Conservation (phyloP, 2,113 vertebrate genomes). For the Bos taurus region DNA sequence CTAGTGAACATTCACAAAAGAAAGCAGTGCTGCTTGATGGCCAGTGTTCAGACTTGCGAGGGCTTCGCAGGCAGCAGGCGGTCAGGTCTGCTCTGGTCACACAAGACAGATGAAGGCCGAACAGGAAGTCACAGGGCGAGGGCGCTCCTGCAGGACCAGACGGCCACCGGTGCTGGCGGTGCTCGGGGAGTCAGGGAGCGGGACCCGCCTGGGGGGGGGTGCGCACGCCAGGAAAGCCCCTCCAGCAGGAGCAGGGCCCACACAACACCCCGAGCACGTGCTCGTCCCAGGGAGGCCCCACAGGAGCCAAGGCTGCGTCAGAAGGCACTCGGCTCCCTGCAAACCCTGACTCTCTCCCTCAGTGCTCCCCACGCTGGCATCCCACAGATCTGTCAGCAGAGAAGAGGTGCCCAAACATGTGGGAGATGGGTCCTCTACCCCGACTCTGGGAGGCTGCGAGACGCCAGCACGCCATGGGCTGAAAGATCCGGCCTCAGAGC, state of each 20-base stretch:
- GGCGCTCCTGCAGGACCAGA: not conserved
- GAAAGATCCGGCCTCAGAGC: not conserved
- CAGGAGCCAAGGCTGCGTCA: too few relatives aligned
- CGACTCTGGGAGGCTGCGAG: not conserved
- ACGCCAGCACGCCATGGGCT: not conserved
- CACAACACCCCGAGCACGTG: too few relatives aligned
- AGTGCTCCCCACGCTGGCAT: not conserved
- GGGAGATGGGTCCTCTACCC: not conserved
- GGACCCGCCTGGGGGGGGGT: not conserved
- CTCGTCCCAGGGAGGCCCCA: too few relatives aligned
- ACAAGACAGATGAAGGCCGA: not conserved
- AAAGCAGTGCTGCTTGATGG: not conserved
- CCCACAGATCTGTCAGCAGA: not conserved
- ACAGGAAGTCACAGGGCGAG: not conserved
- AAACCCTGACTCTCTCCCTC: not conserved
- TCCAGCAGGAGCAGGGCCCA: not conserved
- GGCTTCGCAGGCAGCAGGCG: not conserved
- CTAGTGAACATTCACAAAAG: not conserved
- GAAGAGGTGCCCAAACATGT: not conserved
- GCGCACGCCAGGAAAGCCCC: not conserved
- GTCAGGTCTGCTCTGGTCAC: not conserved
- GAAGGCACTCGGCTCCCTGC: not conserved
- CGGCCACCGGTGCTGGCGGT: rapidly evolving
- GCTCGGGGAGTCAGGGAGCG: not conserved
- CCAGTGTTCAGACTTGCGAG: not conserved